Evolutionary conservation across 2,797 vertebrate genomes (phyloP).

Genomic region (Vipera ursinii): DNA sequence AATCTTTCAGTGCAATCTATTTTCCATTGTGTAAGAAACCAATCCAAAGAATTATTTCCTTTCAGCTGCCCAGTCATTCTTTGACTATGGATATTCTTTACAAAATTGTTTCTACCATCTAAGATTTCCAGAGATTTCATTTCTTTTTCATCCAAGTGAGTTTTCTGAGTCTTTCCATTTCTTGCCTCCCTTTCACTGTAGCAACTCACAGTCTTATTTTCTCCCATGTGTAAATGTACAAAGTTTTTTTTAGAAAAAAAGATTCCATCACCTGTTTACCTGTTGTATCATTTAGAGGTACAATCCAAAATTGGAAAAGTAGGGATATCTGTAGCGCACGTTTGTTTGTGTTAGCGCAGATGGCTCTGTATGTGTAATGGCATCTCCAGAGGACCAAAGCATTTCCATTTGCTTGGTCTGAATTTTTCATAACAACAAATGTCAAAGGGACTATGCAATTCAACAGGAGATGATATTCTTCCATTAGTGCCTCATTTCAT

Average conservation of each 20-base stretch:
- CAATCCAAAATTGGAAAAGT: not conserved
- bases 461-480: not conserved
- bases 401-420: not conserved
- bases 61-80: slow-evolving; percentile 2
- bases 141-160: slow-evolving; percentile 1
- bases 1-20: slow-evolving; percentile 31
- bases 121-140: slow-evolving; percentile 22
- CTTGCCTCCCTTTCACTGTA: not conserved
- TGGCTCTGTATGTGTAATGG: not conserved
- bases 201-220: not conserved
- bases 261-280: not conserved
- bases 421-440: not conserved
- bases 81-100: slow-evolving; percentile 33
- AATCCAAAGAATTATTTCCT: slow-evolving; percentile 23
- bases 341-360: slow-evolving; percentile 14
- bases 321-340: not conserved
- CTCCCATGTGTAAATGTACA: not conserved
- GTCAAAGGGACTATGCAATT: not conserved
- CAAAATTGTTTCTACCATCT: slow-evolving; percentile 18
- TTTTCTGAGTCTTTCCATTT: not conserved
- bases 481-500: not conserved
- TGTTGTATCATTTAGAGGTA: not conserved
- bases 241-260: not conserved
- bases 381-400: not conserved
- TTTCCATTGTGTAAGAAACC: slow-evolving; percentile 24